Base-by-base conservation (phyloP, 2,113 vertebrate genomes). In the Antennarius striatus region DNA sequence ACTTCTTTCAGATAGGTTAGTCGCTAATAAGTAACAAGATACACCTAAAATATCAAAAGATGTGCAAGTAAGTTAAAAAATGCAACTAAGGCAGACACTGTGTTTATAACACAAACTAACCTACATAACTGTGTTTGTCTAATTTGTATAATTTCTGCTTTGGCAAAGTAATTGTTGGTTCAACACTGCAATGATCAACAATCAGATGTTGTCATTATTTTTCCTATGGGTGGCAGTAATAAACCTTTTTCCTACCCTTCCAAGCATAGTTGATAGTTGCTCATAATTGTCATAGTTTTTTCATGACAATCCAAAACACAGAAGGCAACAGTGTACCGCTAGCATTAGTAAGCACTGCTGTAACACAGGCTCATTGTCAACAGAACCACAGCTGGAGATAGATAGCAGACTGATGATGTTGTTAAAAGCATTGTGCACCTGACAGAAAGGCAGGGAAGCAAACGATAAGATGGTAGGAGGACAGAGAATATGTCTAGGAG, bases 181-280 rank as follows among this genome's bases (percentile, higher is more conserved):
- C 22, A 22, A 22, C 22, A 22, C 22, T 22, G 22, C 22, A 22
- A 22, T 22, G 22, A 22, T 22, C 22, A 22, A 22, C 22, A 22
- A 22, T 2, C 22, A 22, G 22, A 22, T 22, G 22, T 22, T 1
- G 22, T 22, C 22, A 22, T 1, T 22, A 22, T 22, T 40, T 52
- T 47, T 40, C 48, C 47, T 53, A 32, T 47, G 30, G 66, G 12
- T 63, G 66, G 73, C 60, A 64, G 66, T 49, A 45, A 64, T 53
- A 55, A 16, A 9, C 30, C 28, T 49, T 14, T n/a, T 32, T 28
- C 64, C 22, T 22, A 22, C 22, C 22, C 2, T 7, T 43, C 14
- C 29, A 16, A 2, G 13, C 28, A 46, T 15, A 22, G 14, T 39
- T 47, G 12, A 63, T 50, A 42, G 42, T 17, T 50, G 22, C 14